phyloP scores from a whole-genome alignment of 2,888 invertebrate genomes.

The Meiosimyza decipiens region DNA sequence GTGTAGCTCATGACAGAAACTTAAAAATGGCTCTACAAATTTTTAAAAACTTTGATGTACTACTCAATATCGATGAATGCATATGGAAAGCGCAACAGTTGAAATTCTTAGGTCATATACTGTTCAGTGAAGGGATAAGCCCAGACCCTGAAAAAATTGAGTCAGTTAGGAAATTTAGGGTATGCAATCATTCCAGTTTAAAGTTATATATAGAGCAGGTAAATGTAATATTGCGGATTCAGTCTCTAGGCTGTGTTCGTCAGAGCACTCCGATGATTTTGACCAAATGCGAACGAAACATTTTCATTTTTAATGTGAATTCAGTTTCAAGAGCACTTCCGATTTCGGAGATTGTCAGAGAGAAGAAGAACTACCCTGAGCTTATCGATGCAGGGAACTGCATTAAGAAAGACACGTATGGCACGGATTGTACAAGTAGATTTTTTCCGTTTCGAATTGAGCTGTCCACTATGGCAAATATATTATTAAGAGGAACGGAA shows the following conservation, averaged over 20 bases:
- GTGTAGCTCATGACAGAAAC: too few species aligned
- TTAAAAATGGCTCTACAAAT: too few species aligned
- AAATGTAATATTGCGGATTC: conserved; percentile 38
- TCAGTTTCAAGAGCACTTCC: conserved; percentile 27
- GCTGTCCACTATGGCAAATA: conserved; percentile 18
- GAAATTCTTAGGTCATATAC: too few species aligned
- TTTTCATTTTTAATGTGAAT: conserved; percentile 34
- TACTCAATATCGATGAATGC: too few species aligned
- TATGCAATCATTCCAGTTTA: too few species aligned
- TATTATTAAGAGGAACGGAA: conserved; percentile 24
- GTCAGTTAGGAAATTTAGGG: too few species aligned
- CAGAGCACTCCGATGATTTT: conserved; percentile 26
- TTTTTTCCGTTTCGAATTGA: conserved; percentile 29
- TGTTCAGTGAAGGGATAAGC: too few species aligned
- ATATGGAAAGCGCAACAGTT: too few species aligned
- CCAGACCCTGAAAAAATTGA: too few species aligned
- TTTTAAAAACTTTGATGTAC: too few species aligned
- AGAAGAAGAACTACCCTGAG: conserved; percentile 31
- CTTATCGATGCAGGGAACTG: conserved; percentile 34
- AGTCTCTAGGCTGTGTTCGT: conserved; percentile 37
- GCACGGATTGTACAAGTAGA: conserved; percentile 20
- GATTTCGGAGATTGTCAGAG: conserved; percentile 32
- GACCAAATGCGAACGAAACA: conserved; percentile 31
- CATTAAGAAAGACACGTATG: conserved; percentile 33
- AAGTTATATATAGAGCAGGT: conserved; percentile 30